Percentiles rank a stretch among this genome's conserved stretches.
phyloP scores from a whole-genome alignment of 2,888 invertebrate genomes.

The Drosophila limbata region DNA sequence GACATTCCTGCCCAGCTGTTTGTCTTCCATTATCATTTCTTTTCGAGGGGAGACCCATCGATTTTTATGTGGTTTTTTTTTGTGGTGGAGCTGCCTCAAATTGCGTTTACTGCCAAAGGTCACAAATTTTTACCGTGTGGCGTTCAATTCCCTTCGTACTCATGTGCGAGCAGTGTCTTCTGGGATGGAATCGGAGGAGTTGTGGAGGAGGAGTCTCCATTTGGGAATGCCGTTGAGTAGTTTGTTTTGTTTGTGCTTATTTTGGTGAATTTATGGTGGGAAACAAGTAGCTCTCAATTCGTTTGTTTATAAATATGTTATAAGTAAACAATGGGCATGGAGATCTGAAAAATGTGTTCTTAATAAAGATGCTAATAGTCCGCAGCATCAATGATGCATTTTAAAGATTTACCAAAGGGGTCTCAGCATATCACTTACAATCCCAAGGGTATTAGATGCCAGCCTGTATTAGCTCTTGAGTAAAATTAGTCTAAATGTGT shows the following conservation, averaged over 20 bases:
- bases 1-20: slow-evolving; percentile 58
- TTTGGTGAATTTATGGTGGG: slow-evolving; percentile 74
- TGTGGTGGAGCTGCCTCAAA: slow-evolving; percentile 51
- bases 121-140: slow-evolving; percentile 70
- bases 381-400: slow-evolving; percentile 46
- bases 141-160: slow-evolving; percentile 51
- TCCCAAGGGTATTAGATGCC: slow-evolving; percentile 42
- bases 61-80: slow-evolving; percentile 31
- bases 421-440: slow-evolving; percentile 66
- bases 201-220: slow-evolving; percentile 19
- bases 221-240: slow-evolving; percentile 55
- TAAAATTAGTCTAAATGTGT: slow-evolving; percentile 23
- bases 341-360: slow-evolving; percentile 69
- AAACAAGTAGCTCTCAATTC: slow-evolving; percentile 49
- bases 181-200: background rate
- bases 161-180: background rate
- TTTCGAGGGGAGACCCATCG: slow-evolving; percentile 29
- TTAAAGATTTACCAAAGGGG: slow-evolving; percentile 56
- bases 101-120: slow-evolving; percentile 65
- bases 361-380: slow-evolving; percentile 74
- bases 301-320: slow-evolving; percentile 71
- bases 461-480: slow-evolving; percentile 18
- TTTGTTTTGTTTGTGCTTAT: slow-evolving; percentile 51
- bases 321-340: slow-evolving; percentile 61
- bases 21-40: slow-evolving; percentile 56